Conservation (phyloP, 2,113 vertebrate genomes). For the Forbesichthys agassizii region DNA sequence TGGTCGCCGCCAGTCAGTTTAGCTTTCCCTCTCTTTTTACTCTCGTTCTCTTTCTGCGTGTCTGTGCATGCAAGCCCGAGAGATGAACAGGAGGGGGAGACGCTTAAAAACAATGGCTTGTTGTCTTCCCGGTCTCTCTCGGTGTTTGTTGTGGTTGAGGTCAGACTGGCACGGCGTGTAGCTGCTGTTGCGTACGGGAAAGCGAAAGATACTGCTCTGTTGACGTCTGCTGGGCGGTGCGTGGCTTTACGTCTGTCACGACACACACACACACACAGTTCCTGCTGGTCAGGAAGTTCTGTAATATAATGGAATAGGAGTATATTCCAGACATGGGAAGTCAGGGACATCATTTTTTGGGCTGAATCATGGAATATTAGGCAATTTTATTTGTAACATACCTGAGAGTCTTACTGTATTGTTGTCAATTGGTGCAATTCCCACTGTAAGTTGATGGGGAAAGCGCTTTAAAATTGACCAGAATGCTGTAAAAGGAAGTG, state of each 20-base stretch:
- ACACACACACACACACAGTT: conserved; percentile 4
- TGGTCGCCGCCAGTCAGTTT: not conserved
- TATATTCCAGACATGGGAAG: too few relatives aligned
- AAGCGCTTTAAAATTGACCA: too few relatives aligned
- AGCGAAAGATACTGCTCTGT: conserved; percentile 20
- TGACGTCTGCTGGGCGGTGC: conserved; percentile 11
- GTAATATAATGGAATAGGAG: too few relatives aligned
- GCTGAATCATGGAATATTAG: too few relatives aligned
- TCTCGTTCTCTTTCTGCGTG: conserved; percentile 4
- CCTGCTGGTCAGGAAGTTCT: too few relatives aligned
- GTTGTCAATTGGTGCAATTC: too few relatives aligned
- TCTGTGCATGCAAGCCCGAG: not conserved
- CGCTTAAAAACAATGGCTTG: too few relatives aligned
- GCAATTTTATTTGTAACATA: too few relatives aligned
- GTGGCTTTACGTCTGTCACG: conserved; percentile 45
- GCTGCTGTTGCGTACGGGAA: conserved; percentile 4
- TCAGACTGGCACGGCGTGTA: conserved; percentile 48
- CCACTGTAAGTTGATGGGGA: too few relatives aligned
- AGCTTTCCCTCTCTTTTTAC: not conserved
- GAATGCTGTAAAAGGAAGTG: too few relatives aligned
- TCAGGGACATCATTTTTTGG: too few relatives aligned
- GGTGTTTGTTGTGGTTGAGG: conserved; percentile 47
- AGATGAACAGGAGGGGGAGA: not conserved
- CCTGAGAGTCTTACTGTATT: too few relatives aligned
- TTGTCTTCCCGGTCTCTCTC: not conserved